These are phyloP conservation scores for Melieria omissa DNA, from an alignment of 2,888 invertebrate species.

Conservation along the genomic window DNA sequence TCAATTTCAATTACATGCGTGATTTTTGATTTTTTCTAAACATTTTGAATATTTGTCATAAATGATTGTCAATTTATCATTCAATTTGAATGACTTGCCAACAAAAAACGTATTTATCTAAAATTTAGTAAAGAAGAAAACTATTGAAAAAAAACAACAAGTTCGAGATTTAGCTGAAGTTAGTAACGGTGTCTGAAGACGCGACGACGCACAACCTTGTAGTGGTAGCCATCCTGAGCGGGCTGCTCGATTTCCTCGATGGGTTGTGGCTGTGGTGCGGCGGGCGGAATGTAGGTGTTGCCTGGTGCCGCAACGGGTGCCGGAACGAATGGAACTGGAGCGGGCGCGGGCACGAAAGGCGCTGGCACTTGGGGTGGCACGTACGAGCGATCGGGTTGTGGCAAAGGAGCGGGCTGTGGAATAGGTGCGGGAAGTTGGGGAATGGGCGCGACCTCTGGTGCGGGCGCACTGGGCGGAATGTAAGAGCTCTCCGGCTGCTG, in stretches of 20 bases:
- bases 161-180: constrained; percentile 4
- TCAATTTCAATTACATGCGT: too few relatives aligned
- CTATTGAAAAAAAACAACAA: too few relatives aligned
- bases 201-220: constrained; percentile 43
- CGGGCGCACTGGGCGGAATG: constrained; percentile 35
- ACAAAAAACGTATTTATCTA: too few relatives aligned
- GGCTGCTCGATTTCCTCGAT: constrained; percentile 17
- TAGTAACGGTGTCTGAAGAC: constrained; percentile 41
- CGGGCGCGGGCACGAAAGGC: constrained; percentile 39
- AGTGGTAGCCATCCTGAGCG: constrained; percentile 43
- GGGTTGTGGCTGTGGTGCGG: constrained; percentile 11
- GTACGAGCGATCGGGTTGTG: neutral
- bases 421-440: constrained; percentile 10
- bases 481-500: constrained; percentile 6
- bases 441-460: constrained; percentile 18
- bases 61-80: too few relatives aligned
- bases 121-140: too few relatives aligned
- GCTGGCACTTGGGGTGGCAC: constrained; percentile 28
- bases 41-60: too few relatives aligned
- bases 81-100: too few relatives aligned
- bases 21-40: too few relatives aligned
- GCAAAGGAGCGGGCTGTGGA: neutral
- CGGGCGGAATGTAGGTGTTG: constrained; percentile 38
- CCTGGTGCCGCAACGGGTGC: constrained; percentile 30
- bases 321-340: too few relatives aligned